These are phyloP conservation scores for Neolamprologus cancellatus DNA, from an alignment of 2,113 vertebrate species.

Conservation along the genomic window DNA sequence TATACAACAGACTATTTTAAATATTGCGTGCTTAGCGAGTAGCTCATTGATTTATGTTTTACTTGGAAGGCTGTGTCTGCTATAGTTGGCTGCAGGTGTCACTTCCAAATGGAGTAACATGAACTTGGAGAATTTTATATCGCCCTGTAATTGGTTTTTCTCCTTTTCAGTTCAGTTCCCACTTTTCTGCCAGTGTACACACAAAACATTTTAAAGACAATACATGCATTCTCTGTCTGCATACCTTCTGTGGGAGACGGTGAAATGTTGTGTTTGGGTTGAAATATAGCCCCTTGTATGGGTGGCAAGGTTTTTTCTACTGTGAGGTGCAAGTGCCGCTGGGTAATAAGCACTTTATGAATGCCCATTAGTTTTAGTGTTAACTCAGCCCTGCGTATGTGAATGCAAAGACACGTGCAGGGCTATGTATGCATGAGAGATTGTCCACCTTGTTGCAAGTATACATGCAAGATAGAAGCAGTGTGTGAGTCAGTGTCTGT, in stretches of 20 bases:
- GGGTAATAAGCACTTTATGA: neutral
- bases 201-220: constrained; percentile 23
- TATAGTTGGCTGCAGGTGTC: neutral
- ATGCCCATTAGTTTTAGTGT: neutral
- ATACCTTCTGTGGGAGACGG: constrained; percentile 14
- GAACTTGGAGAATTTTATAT: constrained; percentile 7
- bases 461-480: neutral
- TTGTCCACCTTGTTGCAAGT: neutral
- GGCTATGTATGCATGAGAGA: neutral
- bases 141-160: neutral
- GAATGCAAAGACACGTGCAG: neutral
- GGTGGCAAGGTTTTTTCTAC: constrained; percentile 20
- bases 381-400: neutral
- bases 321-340: neutral
- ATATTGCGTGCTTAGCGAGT: constrained; percentile 23
- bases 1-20: constrained; percentile 30
- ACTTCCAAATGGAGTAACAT: neutral
- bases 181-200: constrained; percentile 22
- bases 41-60: constrained; percentile 35
- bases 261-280: constrained; percentile 6
- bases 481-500: neutral
- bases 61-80: constrained; percentile 11
- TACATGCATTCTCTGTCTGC: constrained; percentile 18
- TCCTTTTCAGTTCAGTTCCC: neutral
- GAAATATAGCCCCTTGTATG: neutral